Evolutionary conservation across 2,113 vertebrate genomes (phyloP), one percentile per base, ranked within the genome.

Genomic region (Isurus oxyrinchus): DNA sequence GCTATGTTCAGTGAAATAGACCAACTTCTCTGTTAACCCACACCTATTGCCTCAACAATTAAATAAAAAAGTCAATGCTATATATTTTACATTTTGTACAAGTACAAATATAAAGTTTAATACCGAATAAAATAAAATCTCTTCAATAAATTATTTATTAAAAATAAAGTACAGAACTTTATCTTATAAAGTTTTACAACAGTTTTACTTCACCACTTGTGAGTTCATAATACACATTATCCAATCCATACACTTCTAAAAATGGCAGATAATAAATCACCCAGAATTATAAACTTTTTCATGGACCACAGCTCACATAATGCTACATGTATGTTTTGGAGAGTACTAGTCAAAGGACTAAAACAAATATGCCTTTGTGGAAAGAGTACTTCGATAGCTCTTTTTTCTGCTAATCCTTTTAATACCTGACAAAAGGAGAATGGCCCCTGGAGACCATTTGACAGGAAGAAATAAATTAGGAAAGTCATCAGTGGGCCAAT

Each of bases 21-120:
- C 59, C 31, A 94, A 94, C 55, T 35, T 90, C n/a, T 63, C 59
- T 63, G n/a, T 63, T 40, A 94, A 25, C 59, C 23, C 90, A 61
- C 57, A 93, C 57, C 11, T 19, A 93, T 93, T 93, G 14, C 31
- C 35, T 61, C 61, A 93, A 59, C 2, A 8, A 66, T n/a, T 84
- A 19, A 63, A 94, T 94, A 40, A 94, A 94, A 94, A 94, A 66
- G 59, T 63, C 57, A 93, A 57, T 59, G 31, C 57, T 35, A 93
- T 93, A 61, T n/a, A n/a, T 93, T 61, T 91, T n/a, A 84, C 49
- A 84, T 84, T 49, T 84, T 84, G 72, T 84, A 84, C 40, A 84
- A 40, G 31, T 93, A 59, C 55, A 59, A 61, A 61, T 93, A n/a
- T 59, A 2, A 61, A 93, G 27, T 93, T 93, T 93, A 93, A 61